Percentiles rank a stretch among this genome's conserved stretches.
phyloP scores from a whole-genome alignment of 2,888 invertebrate species.

The Leucania comma region DNA sequence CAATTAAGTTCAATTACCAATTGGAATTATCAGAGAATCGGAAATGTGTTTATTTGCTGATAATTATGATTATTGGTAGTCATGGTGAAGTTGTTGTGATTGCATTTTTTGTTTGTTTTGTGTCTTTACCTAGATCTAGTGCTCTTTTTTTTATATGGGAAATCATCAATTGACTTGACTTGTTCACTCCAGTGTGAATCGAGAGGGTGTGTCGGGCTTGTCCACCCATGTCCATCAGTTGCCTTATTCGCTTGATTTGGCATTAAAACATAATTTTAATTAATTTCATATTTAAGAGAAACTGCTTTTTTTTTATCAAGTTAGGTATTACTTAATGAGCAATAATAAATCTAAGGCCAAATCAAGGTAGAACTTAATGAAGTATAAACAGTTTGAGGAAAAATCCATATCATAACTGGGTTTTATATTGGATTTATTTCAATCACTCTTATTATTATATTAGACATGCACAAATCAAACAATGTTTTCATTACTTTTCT shows the following conservation, averaged over 20 bases:
- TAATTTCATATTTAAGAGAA: too few species aligned
- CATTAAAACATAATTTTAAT: too few species aligned
- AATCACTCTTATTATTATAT: neutral
- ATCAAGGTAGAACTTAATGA: neutral
- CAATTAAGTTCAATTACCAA: slow-evolving; percentile 66
- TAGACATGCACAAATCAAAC: neutral
- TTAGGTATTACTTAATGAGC: neutral
- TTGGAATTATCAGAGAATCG: slow-evolving; percentile 26
- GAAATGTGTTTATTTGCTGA: slow-evolving; percentile 18
- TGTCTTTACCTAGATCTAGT: too few species aligned
- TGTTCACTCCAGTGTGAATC: too few species aligned
- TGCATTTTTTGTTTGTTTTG: slow-evolving; percentile 7
- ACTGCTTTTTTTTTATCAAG: too few species aligned
- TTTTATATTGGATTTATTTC: neutral
- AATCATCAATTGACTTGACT: too few species aligned
- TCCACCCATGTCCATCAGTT: too few species aligned
- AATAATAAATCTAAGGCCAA: neutral
- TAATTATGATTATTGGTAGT: slow-evolving; percentile 22
- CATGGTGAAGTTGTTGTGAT: neutral
- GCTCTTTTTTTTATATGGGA: too few species aligned
- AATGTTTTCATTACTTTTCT: neutral
- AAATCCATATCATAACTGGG: neutral
- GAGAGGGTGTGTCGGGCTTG: too few species aligned
- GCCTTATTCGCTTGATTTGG: too few species aligned
- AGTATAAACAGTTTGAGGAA: neutral